Percentiles rank a stretch among this genome's conserved stretches.
Evolutionary conservation across 2,797 vertebrate genomes (phyloP).

Genomic region (Oryzias dopingdopingensis): DNA sequence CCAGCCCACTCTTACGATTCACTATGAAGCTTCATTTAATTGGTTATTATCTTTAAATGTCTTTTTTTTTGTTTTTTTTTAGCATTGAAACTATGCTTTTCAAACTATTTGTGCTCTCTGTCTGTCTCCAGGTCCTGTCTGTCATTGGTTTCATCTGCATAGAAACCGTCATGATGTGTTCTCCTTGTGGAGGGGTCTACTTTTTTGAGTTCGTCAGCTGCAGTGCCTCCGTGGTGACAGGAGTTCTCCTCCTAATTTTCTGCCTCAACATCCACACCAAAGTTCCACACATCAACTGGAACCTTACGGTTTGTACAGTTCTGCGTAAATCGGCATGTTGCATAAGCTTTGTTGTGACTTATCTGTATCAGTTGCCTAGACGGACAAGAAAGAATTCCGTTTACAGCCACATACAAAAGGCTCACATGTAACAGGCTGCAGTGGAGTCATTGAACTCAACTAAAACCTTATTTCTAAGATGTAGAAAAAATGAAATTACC

Average conservation of each 20-base stretch:
- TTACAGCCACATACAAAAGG: too few species aligned
- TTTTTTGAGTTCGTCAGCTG: constrained; percentile 99
- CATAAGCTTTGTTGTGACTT: too few species aligned
- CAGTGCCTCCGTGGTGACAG: constrained; percentile 91
- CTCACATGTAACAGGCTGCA: background rate
- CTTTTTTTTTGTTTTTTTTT: background rate
- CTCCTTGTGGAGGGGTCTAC: constrained; percentile 93
- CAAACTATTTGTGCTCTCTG: constrained; percentile 1
- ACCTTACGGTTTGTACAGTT: constrained; percentile 85
- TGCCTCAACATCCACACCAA: constrained; percentile 89
- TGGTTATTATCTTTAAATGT: constrained; percentile 3
- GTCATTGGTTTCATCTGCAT: constrained; percentile 95
- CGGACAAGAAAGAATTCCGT: too few species aligned
- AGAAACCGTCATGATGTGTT: constrained; percentile 95
- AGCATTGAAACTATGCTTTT: background rate
- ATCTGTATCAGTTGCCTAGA: too few species aligned
- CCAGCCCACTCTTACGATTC: constrained; percentile 9
- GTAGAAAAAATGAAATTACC: background rate
- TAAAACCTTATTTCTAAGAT: background rate
- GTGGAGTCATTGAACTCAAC: background rate
- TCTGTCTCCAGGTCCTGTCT: constrained; percentile 81
- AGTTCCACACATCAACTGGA: constrained; percentile 97
- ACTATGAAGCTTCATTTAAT: constrained; percentile 7
- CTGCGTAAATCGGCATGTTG: background rate
- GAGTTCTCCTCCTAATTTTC: constrained; percentile 91